phyloP scores from a whole-genome alignment of 92 coral and sea anemone genomes.

The Epizoanthus fatuus region DNA sequence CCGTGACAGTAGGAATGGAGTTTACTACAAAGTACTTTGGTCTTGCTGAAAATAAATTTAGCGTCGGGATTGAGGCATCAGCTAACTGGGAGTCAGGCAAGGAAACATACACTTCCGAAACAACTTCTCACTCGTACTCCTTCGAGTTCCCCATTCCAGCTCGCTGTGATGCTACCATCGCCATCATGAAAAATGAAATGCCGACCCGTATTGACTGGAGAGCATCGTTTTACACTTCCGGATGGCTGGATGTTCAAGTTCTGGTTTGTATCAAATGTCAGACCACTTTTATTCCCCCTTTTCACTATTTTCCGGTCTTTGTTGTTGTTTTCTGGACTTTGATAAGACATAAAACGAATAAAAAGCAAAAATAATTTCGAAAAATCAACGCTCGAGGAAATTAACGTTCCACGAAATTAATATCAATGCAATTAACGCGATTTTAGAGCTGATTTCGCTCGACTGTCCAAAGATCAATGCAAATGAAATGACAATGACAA shows the following conservation, averaged over 20 bases:
- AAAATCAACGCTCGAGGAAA: no score
- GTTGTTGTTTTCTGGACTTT: no score
- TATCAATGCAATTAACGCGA: no score
- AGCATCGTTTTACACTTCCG: slow-evolving; percentile 6
- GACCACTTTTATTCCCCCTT: no score
- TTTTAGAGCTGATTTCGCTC: no score
- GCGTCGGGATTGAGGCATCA: not conserved
- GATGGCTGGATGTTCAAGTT: not conserved
- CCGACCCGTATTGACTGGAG: slow-evolving; percentile 25
- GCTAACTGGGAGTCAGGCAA: slow-evolving; percentile 10
- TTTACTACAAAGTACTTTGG: slow-evolving; percentile 16
- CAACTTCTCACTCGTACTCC: not conserved
- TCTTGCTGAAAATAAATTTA: slow-evolving; percentile 13
- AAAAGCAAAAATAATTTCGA: no score
- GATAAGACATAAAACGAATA: no score
- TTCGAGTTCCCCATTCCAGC: slow-evolving; percentile 25
- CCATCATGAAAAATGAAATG: slow-evolving; percentile 6
- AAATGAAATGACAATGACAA: no score
- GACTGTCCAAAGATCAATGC: no score
- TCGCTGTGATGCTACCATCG: slow-evolving; percentile 10
- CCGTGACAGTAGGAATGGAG: slow-evolving; percentile 29
- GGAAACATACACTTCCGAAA: not conserved
- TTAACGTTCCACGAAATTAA: no score
- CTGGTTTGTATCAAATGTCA: not conserved
- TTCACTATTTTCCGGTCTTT: no score